A percentile compares a stretch with the other conserved stretches of the same genome.
phyloP scores from a whole-genome alignment of 1,140 invertebrate species.

The Drosophila takahashii region DNA sequence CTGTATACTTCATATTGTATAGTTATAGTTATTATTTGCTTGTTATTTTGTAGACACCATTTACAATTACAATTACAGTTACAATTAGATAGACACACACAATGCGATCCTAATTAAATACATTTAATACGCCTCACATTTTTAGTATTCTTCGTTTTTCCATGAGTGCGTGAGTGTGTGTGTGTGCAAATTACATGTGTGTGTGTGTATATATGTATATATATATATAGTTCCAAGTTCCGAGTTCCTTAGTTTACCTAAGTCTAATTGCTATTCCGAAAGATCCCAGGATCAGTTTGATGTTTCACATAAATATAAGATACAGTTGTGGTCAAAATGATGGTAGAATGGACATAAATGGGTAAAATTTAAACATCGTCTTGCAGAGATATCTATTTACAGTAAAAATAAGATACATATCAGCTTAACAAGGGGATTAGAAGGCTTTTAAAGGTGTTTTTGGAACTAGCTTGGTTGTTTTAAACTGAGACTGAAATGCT shows the following conservation, averaged over 20 bases:
- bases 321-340: conserved; percentile 27
- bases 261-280: conserved; percentile 37
- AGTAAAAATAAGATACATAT: not conserved
- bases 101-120: conserved; percentile 37
- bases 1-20: conserved; percentile 30
- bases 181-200: conserved; percentile 32
- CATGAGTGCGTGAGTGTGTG: conserved; percentile 15
- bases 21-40: conserved; percentile 44
- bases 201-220: conserved; percentile 7
- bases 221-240: conserved; percentile 13
- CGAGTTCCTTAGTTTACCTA: conserved; percentile 29
- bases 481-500: not conserved
- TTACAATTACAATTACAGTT: conserved; percentile 60
- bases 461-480: too few relatives aligned
- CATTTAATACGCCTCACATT: conserved; percentile 10
- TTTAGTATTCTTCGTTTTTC: conserved; percentile 3
- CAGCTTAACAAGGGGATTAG: too few relatives aligned
- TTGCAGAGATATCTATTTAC: conserved; percentile 25
- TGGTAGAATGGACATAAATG: not conserved
- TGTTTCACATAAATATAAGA: conserved; percentile 8
- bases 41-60: conserved; percentile 73
- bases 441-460: too few relatives aligned
- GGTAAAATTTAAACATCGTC: not conserved
- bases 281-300: conserved; percentile 6
- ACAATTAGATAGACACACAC: conserved; percentile 67